These are phyloP conservation scores for Kradibia gibbosae DNA, from an alignment of 1,140 invertebrate genomes.

Conservation along the genomic window DNA sequence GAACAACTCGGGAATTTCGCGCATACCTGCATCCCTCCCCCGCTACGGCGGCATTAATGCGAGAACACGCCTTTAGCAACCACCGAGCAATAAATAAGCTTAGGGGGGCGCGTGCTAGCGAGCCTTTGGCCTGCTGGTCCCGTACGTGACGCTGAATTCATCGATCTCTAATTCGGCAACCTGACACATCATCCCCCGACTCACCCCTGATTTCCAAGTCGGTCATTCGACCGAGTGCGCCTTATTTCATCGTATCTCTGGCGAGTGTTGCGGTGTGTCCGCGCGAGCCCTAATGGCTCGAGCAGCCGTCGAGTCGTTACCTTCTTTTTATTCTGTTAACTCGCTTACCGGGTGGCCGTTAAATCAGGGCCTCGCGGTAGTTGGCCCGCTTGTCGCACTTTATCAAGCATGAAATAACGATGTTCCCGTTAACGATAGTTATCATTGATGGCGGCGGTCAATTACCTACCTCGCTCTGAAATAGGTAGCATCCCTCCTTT, in stretches of 20 bases:
- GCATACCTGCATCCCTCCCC: background rate
- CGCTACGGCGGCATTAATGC: slow-evolving; percentile 27
- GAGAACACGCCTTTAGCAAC: slow-evolving; percentile 15
- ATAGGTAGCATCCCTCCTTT: too few species aligned
- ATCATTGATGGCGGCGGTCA: background rate
- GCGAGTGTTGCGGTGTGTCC: background rate
- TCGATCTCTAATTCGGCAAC: slow-evolving; percentile 12
- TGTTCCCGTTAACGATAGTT: background rate
- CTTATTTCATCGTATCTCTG: background rate
- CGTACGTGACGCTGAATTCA: slow-evolving; percentile 30
- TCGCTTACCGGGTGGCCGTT: too few species aligned
- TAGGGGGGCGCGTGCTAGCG: background rate
- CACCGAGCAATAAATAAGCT: slow-evolving; percentile 28
- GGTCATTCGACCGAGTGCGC: too few species aligned
- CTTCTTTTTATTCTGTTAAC: too few species aligned
- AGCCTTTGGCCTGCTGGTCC: background rate
- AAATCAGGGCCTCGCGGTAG: background rate
- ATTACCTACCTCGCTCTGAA: background rate
- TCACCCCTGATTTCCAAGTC: background rate
- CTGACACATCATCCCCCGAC: background rate
- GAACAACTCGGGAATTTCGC: background rate
- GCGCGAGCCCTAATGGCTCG: too few species aligned
- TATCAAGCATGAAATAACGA: background rate
- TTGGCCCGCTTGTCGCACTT: background rate
- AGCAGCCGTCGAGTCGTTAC: too few species aligned